Evolutionary conservation across 2,888 invertebrate species (phyloP).

Genomic region (Limnephilus rhombicus): DNA sequence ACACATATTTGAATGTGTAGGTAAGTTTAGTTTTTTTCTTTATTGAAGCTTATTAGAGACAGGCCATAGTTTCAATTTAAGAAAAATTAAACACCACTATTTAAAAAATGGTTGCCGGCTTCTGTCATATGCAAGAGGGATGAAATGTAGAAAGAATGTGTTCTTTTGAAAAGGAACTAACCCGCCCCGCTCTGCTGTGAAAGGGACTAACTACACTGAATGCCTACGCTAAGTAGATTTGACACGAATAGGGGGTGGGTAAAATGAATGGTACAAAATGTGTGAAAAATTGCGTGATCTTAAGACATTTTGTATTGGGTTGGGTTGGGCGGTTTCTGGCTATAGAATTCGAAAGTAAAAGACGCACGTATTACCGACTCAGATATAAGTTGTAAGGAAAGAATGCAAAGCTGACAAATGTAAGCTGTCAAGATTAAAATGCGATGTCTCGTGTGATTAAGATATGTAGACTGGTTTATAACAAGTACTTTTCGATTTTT

Average conservation of each 20-base stretch:
- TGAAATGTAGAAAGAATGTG: conserved; percentile 10
- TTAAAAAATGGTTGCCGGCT: not conserved
- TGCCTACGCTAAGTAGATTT: conserved; percentile 29
- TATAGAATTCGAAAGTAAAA: not conserved
- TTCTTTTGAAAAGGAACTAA: conserved; percentile 29
- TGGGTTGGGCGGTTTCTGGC: not conserved
- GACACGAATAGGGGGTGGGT: conserved; percentile 27
- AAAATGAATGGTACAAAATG: conserved; percentile 37
- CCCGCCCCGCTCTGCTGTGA: conserved; percentile 28
- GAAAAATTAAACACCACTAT: not conserved
- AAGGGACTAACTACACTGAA: conserved; percentile 22
- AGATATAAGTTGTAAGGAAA: not conserved
- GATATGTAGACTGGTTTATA: not conserved
- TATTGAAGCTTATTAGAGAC: no score
- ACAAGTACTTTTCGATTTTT: no score
- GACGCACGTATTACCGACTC: not conserved
- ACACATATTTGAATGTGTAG: no score
- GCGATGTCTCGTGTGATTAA: not conserved
- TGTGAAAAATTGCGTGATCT: not conserved
- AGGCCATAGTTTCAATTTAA: no score
- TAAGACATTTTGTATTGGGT: not conserved
- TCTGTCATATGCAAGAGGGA: not conserved
- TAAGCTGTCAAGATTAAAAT: not conserved
- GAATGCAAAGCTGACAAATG: not conserved
- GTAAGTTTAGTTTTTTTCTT: no score